Conservation (phyloP, 1,140 invertebrate genomes). For the Asobara japonica region DNA sequence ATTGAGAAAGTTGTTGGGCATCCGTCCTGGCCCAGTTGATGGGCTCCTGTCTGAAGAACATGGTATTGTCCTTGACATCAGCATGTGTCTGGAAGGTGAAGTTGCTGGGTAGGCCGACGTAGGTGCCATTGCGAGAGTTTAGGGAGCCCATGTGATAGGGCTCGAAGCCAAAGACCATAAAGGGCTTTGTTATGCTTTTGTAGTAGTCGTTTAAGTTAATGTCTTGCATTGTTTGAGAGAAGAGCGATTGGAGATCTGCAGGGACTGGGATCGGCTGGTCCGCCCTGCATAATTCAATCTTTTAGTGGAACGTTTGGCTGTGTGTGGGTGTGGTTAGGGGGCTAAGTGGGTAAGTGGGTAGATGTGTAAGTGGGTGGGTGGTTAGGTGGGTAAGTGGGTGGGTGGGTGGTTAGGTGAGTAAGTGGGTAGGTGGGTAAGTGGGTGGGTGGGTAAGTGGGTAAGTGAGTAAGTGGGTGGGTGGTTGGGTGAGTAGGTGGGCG, state of each 20-base stretch:
- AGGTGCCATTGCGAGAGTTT: slow-evolving; percentile 63
- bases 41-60: slow-evolving; percentile 67
- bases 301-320: too few species aligned
- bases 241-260: slow-evolving; percentile 52
- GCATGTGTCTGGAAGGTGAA: slow-evolving; percentile 61
- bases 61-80: slow-evolving; percentile 63
- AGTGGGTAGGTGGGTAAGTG: too few species aligned
- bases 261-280: slow-evolving; percentile 61
- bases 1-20: slow-evolving; percentile 71
- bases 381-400: too few species aligned
- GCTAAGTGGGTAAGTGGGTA: too few species aligned
- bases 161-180: slow-evolving; percentile 74
- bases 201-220: slow-evolving; percentile 60
- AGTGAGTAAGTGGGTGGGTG: too few species aligned
- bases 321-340: too few species aligned
- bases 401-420: too few species aligned
- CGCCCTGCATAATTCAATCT: slow-evolving; percentile 29
- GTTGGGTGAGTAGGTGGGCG: too few species aligned
- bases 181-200: slow-evolving; percentile 65
- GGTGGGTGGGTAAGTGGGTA: too few species aligned
- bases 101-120: slow-evolving; percentile 74
- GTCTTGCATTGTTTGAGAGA: slow-evolving; percentile 67
- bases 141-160: slow-evolving; percentile 67
- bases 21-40: slow-evolving; percentile 72
- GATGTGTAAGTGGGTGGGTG: too few species aligned